Evolutionary conservation across 2,888 invertebrate genomes (phyloP).

Genomic region (Calameuta idolon): DNA sequence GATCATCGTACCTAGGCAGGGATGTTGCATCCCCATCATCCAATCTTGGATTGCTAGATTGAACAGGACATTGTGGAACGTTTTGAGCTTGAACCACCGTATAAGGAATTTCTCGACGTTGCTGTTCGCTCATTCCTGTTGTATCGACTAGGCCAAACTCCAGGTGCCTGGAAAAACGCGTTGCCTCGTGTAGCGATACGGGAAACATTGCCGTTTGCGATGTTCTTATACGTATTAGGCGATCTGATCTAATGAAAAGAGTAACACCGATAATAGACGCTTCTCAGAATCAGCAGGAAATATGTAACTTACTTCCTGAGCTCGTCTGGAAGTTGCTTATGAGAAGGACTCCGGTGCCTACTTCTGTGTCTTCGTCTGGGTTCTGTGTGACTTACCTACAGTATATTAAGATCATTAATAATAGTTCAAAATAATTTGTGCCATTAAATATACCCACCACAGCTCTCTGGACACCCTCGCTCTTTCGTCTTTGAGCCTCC

Average conservation of each 20-base stretch:
- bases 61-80: conserved; percentile 67
- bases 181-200: conserved; percentile 52
- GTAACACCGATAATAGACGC: neutral
- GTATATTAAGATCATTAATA: neutral
- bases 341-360: conserved; percentile 64
- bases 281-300: neutral
- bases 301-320: conserved; percentile 58
- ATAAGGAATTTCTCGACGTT: conserved; percentile 88
- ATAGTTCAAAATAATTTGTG: neutral
- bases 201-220: conserved; percentile 36
- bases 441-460: conserved; percentile 50
- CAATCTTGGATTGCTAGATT: conserved; percentile 57
- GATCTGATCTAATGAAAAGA: neutral
- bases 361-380: conserved; percentile 61
- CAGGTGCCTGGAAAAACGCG: conserved; percentile 77
- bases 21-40: conserved; percentile 50
- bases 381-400: conserved; percentile 56
- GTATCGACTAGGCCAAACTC: conserved; percentile 91
- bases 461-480: conserved; percentile 68
- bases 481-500: conserved; percentile 84
- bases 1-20: conserved; percentile 66
- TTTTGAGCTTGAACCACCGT: conserved; percentile 82
- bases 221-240: neutral
- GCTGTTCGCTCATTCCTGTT: conserved; percentile 88
- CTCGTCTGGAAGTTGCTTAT: conserved; percentile 63